These are phyloP conservation scores for Psix sp. DNA, from an alignment of 1,140 invertebrate species.

Conservation along the genomic window DNA sequence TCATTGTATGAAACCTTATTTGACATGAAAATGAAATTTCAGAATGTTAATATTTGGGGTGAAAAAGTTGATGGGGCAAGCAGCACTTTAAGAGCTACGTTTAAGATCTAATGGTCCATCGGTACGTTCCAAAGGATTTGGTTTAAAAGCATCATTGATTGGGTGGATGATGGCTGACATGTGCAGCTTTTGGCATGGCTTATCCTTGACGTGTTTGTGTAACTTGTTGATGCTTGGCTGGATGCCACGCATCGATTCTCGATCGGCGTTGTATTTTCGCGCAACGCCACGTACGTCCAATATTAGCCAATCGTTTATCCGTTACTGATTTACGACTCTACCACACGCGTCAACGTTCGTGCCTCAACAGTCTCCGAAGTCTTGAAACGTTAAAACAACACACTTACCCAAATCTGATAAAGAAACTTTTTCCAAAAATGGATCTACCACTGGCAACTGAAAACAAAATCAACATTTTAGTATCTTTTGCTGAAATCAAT, in stretches of 20 bases:
- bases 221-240: constrained; percentile 55
- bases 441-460: constrained; percentile 91
- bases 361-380: constrained; percentile 2
- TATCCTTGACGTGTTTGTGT: constrained; percentile 50
- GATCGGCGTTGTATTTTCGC: too few species aligned
- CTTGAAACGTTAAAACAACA: not conserved
- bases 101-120: too few species aligned
- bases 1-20: too few species aligned
- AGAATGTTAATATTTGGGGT: too few species aligned
- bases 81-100: too few species aligned
- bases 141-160: too few species aligned
- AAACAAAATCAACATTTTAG: constrained; percentile 69
- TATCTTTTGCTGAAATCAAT: not conserved
- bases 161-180: too few species aligned
- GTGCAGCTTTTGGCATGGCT: constrained; percentile 12
- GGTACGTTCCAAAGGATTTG: too few species aligned
- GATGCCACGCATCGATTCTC: constrained; percentile 47
- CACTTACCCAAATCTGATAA: constrained; percentile 90
- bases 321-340: too few species aligned
- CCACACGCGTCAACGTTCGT: not conserved
- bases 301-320: constrained; percentile 6
- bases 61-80: too few species aligned
- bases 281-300: too few species aligned
- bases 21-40: too few species aligned
- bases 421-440: constrained; percentile 91